Percentiles rank a stretch among this genome's conserved stretches.
Conservation (phyloP, 2,113 vertebrate species). For the Bos javanicus region DNA sequence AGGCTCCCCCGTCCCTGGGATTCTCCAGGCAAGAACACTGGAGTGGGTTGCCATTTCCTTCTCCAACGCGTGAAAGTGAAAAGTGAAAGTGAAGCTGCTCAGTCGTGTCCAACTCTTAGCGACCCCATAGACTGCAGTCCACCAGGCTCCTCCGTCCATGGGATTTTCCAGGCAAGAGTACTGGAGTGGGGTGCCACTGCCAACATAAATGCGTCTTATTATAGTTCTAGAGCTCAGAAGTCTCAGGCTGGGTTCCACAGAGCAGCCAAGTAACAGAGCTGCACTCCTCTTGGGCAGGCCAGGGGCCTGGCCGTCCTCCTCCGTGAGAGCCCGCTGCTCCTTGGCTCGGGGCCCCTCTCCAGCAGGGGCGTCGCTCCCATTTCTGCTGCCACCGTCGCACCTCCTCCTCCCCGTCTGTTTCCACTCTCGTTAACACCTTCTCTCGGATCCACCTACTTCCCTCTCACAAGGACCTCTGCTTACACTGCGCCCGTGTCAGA, state of each 20-base stretch:
- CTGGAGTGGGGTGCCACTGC: too few species aligned
- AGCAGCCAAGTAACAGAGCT: neutral
- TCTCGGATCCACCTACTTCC: neutral
- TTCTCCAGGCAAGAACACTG: too few species aligned
- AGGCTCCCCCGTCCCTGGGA: too few species aligned
- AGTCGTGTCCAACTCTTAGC: too few species aligned
- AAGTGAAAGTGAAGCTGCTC: too few species aligned
- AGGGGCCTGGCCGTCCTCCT: too few species aligned
- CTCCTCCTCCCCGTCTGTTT: neutral
- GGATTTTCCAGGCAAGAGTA: too few species aligned
- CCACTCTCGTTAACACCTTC: neutral
- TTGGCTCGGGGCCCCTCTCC: neutral
- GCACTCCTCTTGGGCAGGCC: neutral
- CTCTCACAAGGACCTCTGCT: neutral
- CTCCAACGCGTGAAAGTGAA: too few species aligned
- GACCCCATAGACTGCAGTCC: too few species aligned
- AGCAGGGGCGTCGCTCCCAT: neutral
- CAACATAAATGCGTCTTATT: neutral
- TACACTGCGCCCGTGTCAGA: neutral
- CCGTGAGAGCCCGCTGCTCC: neutral
- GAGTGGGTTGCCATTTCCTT: too few species aligned
- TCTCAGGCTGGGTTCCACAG: neutral
- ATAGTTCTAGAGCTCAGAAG: neutral
- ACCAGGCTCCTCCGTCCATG: too few species aligned
- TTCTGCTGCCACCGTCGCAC: neutral